These are phyloP conservation scores for Gymnosoma rotundatum DNA, from an alignment of 2,888 invertebrate genomes.

Conservation along the genomic window DNA sequence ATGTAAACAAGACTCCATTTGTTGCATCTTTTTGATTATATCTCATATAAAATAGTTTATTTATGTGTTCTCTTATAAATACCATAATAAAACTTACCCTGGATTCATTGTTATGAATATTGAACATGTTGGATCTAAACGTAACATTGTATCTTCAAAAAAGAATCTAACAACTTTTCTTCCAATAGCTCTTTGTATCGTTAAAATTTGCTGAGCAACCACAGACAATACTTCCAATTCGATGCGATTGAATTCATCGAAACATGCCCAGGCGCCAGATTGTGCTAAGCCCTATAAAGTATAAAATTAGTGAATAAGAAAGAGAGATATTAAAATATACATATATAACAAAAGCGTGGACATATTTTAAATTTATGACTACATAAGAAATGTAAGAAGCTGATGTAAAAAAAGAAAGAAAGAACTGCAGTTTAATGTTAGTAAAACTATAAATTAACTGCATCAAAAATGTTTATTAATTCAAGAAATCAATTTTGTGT, in stretches of 20 bases:
- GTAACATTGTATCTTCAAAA: conserved; percentile 95
- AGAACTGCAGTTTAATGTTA: not conserved
- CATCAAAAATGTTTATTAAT: too few species aligned
- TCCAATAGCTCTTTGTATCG: conserved; percentile 93
- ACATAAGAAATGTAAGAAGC: not conserved
- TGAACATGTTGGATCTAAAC: conserved; percentile 93
- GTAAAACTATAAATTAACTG: too few species aligned
- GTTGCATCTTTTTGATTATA: conserved; percentile 38
- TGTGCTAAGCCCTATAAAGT: conserved; percentile 89
- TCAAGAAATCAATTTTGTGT: too few species aligned
- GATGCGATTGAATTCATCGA: conserved; percentile 97
- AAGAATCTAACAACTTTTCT: conserved; percentile 90
- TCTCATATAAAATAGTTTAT: not conserved
- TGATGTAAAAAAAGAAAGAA: not conserved
- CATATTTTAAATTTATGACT: too few species aligned
- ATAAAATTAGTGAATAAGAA: not conserved
- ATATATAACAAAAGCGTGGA: not conserved
- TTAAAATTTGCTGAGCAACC: conserved; percentile 96
- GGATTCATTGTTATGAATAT: conserved; percentile 98
- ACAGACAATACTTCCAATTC: conserved; percentile 96
- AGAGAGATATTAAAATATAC: not conserved
- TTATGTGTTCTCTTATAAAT: not conserved
- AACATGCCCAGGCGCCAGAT: conserved; percentile 96
- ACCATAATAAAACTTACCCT: conserved; percentile 84
- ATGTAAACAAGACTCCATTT: conserved; percentile 29